Evolutionary conservation across 2,113 vertebrate species (phyloP).

Genomic region (Plecturocebus donacophilus): DNA sequence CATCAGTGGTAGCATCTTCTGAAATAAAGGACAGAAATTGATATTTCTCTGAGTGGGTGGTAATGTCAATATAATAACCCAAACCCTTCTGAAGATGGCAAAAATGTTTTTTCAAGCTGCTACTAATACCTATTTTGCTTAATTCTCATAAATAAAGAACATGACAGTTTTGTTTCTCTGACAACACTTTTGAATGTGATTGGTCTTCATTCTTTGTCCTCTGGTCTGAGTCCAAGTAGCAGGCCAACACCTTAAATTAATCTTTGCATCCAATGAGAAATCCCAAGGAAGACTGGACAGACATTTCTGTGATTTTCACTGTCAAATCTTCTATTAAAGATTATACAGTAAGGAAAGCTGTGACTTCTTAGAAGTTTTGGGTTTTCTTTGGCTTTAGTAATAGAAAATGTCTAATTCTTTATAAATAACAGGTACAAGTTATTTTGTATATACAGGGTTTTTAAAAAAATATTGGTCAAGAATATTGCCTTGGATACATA

Average conservation of each 20-base stretch:
- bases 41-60: not conserved
- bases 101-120: constrained; percentile 45
- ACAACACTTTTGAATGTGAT: not conserved
- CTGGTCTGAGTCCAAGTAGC: not conserved
- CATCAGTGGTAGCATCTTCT: not conserved
- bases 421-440: not conserved
- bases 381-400: not conserved
- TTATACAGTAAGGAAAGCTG: not conserved
- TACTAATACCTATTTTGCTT: constrained; percentile 57
- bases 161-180: constrained; percentile 49
- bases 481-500: not conserved
- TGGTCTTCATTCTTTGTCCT: constrained; percentile 28
- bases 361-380: not conserved
- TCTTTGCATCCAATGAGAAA: not conserved
- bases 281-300: not conserved
- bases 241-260: not conserved
- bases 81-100: not conserved
- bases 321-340: not conserved
- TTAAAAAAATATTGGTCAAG: not conserved
- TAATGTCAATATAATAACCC: not conserved
- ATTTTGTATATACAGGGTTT: not conserved
- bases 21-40: not conserved
- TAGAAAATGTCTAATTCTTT: not conserved
- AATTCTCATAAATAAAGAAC: constrained; percentile 60
- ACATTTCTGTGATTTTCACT: not conserved